Evolutionary conservation across 2,113 vertebrate genomes (phyloP).

Genomic region (Gallinago jamesoni): DNA sequence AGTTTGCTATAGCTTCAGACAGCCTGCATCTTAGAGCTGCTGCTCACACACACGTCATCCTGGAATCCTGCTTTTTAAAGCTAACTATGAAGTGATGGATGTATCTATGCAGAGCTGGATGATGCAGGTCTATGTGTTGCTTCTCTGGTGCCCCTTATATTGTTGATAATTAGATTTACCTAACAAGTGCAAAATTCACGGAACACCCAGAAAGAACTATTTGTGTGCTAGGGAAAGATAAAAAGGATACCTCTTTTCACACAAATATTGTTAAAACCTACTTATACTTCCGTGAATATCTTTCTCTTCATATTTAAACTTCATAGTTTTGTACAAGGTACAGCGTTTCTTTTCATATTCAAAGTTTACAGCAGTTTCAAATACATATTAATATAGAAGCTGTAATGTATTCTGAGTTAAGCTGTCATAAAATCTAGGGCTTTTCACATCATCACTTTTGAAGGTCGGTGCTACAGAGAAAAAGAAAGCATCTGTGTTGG

Average conservation of each 20-base stretch:
- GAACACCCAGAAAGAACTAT: neutral
- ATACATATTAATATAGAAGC: constrained; percentile 68
- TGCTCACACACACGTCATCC: neutral
- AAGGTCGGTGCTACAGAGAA: constrained; percentile 71
- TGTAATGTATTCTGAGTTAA: constrained; percentile 72
- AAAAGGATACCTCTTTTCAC: constrained; percentile 16
- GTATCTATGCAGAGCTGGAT: neutral
- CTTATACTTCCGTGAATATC: constrained; percentile 7
- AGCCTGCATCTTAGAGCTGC: rapidly evolving
- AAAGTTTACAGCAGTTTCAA: constrained; percentile 67
- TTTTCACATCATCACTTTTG: constrained; percentile 77
- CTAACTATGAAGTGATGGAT: neutral
- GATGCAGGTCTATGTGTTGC: too few species aligned
- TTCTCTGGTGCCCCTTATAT: neutral
- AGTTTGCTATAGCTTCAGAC: neutral
- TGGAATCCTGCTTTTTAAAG: neutral
- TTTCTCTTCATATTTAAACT: constrained; percentile 66
- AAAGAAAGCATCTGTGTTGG: constrained; percentile 58
- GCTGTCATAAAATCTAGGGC: constrained; percentile 69
- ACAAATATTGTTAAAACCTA: constrained; percentile 54
- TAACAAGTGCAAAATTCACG: constrained; percentile 16
- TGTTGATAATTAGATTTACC: neutral
- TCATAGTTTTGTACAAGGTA: constrained; percentile 38
- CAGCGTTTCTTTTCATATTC: constrained; percentile 64
- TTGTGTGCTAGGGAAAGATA: neutral